phyloP scores from a whole-genome alignment of 2,888 invertebrate species.

The Gymnosoma rotundatum region DNA sequence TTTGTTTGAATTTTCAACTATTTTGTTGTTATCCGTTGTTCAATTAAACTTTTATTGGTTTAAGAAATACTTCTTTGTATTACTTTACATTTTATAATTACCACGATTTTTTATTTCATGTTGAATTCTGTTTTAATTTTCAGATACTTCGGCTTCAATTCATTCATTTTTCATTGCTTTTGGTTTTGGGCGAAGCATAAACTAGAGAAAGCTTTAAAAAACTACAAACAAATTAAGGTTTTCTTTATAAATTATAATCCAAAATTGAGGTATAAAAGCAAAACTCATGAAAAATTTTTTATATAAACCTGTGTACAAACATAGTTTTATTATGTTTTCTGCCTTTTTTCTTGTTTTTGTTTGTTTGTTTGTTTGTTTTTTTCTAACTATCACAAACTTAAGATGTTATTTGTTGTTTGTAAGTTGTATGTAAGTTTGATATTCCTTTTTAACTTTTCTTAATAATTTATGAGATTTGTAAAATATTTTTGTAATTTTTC shows the following conservation, averaged over 20 bases:
- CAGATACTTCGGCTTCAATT: conserved; percentile 6
- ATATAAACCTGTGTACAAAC: conserved; percentile 26
- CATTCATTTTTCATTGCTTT: conserved; percentile 29
- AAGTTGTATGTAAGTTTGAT: neutral
- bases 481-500: conserved; percentile 34
- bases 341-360: conserved; percentile 3
- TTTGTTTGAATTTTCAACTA: conserved; percentile 23
- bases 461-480: conserved; percentile 57
- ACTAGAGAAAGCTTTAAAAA: too few species aligned
- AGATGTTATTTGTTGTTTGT: neutral
- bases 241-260: neutral
- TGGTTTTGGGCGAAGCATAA: neutral
- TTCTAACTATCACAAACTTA: conserved; percentile 11
- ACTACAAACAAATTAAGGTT: conserved; percentile 4
- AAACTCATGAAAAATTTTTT: neutral
- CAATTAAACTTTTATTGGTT: conserved; percentile 25
- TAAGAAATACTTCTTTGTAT: neutral
- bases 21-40: neutral
- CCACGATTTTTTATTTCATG: conserved; percentile 15
- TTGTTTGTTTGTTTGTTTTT: conserved; percentile 7
- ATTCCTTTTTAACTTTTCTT: conserved; percentile 58
- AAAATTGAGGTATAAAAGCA: neutral
- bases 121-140: conserved; percentile 10
- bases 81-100: neutral
- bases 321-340: neutral